phyloP scores from a whole-genome alignment of 2,113 vertebrate species.

The Nesoenas mayeri region DNA sequence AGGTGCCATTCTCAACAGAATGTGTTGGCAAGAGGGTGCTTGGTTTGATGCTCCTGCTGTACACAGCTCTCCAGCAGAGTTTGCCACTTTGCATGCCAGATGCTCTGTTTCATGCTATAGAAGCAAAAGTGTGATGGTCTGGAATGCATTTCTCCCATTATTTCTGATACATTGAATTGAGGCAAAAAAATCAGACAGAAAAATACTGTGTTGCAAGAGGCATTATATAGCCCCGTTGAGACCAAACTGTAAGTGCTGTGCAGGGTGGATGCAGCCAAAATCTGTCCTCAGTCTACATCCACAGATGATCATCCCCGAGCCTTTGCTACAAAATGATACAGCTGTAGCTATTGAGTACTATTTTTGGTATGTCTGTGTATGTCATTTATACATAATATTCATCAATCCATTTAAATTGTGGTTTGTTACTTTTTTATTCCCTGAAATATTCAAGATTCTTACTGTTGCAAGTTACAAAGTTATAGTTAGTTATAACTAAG shows the following conservation, averaged over 20 bases:
- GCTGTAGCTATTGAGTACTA: not conserved
- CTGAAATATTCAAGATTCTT: not conserved
- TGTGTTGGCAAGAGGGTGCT: not conserved
- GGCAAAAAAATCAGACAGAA: not conserved
- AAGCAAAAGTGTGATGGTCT: not conserved
- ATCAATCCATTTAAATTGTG: not conserved
- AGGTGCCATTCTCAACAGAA: not conserved
- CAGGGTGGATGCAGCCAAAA: not conserved
- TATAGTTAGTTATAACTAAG: not conserved
- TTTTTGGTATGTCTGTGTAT: not conserved
- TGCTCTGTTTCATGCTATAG: not conserved
- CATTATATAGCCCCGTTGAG: not conserved
- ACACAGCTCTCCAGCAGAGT: not conserved
- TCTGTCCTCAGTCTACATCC: not conserved
- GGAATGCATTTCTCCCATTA: not conserved
- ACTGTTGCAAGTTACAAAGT: not conserved
- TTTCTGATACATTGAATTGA: not conserved
- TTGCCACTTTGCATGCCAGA: not conserved
- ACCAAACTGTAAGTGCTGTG: not conserved
- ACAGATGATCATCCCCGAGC: not conserved
- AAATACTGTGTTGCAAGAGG: accelerated
- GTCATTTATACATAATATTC: not conserved
- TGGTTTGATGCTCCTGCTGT: not conserved
- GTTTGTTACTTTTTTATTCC: not conserved
- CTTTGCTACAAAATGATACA: not conserved